These are phyloP conservation scores for Drosophila siamana DNA, from an alignment of 2,888 invertebrate genomes.

Conservation along the genomic window DNA sequence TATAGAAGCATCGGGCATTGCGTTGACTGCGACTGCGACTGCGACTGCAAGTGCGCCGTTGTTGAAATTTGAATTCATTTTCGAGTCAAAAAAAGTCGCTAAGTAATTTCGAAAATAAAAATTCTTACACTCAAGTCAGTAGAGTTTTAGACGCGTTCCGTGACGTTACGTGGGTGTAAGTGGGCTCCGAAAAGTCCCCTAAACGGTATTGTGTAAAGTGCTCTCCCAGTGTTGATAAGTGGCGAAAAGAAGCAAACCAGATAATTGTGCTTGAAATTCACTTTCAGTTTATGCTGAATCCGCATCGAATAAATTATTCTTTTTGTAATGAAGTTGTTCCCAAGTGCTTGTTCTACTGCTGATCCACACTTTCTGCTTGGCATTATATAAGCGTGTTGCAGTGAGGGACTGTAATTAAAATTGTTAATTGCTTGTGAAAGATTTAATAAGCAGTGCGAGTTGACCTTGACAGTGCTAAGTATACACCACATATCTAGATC, in stretches of 20 bases:
- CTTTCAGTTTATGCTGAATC: background rate
- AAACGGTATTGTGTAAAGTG: conserved; percentile 17
- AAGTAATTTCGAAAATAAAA: conserved; percentile 72
- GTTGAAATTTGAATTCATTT: conserved; percentile 82
- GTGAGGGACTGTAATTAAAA: conserved; percentile 48
- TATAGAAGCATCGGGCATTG: conserved; percentile 51
- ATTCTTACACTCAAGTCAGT: conserved; percentile 83
- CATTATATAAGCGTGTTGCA: conserved; percentile 25
- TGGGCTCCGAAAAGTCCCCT: conserved; percentile 33
- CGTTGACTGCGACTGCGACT: conserved; percentile 51
- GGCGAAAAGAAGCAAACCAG: background rate
- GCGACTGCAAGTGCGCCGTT: conserved; percentile 47
- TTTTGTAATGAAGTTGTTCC: background rate
- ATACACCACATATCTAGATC: conserved; percentile 54
- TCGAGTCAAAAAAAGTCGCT: conserved; percentile 68
- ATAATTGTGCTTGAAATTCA: background rate
- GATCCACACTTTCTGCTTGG: conserved; percentile 1
- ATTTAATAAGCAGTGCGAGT: conserved; percentile 46
- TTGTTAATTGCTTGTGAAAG: conserved; percentile 70
- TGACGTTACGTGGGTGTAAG: conserved; percentile 74
- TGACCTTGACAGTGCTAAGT: conserved; percentile 69
- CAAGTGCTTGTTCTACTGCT: conserved; percentile 2
- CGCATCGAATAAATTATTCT: background rate
- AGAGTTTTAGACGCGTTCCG: conserved; percentile 82
- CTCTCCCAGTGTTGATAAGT: conserved; percentile 35